Evolutionary conservation across 2,113 vertebrate species (phyloP), one percentile per base, ranked within the genome.

Genomic region (Spea bombifrons): DNA sequence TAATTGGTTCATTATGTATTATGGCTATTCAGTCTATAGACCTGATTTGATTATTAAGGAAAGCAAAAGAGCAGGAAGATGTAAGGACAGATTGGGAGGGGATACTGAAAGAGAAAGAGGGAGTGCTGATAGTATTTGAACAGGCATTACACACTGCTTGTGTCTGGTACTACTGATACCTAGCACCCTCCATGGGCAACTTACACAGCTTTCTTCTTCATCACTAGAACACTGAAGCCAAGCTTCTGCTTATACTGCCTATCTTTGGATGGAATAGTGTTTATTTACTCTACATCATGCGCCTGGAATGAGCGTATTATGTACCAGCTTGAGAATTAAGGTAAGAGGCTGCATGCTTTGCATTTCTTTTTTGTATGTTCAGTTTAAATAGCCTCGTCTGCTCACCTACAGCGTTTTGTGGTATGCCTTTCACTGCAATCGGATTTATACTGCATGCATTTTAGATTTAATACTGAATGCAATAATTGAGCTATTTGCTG

Each of bases 261-360:
- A 30, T 12, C 17, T 86, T 83, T 87, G 80, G 7, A 83, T 88
- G 91, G 88, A 89, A 87, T 85, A 88, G 85, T 86, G 87, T 9
- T 0, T 84, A 81, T 86, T 75, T 61, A 46, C 44, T 84, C 81
- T 83, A 49, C 77, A 82, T 86, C 82, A 75, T 78, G 76, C 80
- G 76, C 59, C 3, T 0, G 83, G 81, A 85, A 80, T 66, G 85
- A 75, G 65, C 49, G 81, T 82, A 85, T 16, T 78, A 82, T 57
- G 77, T 43, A 77, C 66, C 81, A 83, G 81, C 86, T 86, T 83
- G 57, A 76, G 71, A 63, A 82, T 83, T 15, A 84, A 91, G 92
- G 91, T 93, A 92, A 91, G 81, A 88, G 75, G 4, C 79, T 72
- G 3, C 69, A 85, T 82, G 79, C 65, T 84, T 16, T 76, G 53